Conservation (phyloP, 2,888 invertebrate species). For the Tenthredo notha region DNA sequence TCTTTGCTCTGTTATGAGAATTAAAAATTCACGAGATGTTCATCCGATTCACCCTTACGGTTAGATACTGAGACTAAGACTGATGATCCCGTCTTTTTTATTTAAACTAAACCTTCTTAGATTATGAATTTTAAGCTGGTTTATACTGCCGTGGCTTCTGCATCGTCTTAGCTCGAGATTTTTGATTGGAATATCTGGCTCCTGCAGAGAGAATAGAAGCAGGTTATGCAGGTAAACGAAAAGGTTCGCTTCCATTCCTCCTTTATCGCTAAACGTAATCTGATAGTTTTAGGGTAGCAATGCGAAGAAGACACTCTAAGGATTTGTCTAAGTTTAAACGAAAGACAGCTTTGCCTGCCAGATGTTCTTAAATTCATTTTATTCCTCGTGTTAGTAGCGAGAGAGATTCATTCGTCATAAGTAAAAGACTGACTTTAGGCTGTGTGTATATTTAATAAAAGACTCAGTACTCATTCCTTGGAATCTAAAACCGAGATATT, state of each 20-base stretch:
- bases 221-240: neutral
- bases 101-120: slow-evolving; percentile 16
- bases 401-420: neutral
- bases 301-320: slow-evolving; percentile 10
- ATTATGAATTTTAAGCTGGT: slow-evolving; percentile 44
- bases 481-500: neutral
- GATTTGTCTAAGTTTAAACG: slow-evolving; percentile 17
- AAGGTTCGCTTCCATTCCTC: neutral
- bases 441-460: neutral
- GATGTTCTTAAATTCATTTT: neutral
- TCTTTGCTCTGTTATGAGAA: neutral
- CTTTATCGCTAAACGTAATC: slow-evolving; percentile 20
- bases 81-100: slow-evolving; percentile 31
- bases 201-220: neutral
- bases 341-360: slow-evolving; percentile 8
- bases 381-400: neutral
- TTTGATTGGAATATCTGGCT: neutral
- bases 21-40: slow-evolving; percentile 41
- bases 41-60: slow-evolving; percentile 25
- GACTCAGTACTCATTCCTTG: neutral
- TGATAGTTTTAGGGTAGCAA: slow-evolving; percentile 40
- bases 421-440: neutral
- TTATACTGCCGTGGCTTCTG: slow-evolving; percentile 6
- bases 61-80: neutral
- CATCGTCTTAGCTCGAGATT: neutral